These are phyloP conservation scores for Bombus breviceps DNA, from an alignment of 1,140 invertebrate species.

Conservation along the genomic window DNA sequence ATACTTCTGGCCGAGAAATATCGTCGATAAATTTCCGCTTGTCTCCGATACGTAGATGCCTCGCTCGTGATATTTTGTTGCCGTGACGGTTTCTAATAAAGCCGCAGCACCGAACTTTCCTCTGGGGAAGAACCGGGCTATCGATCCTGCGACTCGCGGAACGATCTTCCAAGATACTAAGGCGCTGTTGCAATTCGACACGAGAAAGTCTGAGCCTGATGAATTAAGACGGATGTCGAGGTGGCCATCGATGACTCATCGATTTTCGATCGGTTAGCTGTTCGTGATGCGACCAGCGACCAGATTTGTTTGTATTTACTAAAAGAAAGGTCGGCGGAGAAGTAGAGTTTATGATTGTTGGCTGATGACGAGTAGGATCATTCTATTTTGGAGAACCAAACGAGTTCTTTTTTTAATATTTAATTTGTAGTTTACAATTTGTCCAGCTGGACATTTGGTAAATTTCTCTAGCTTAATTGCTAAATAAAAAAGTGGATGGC, in stretches of 20 bases:
- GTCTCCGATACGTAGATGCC: conserved; percentile 22
- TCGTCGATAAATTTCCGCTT: conserved; percentile 33
- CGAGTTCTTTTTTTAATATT: too few relatives aligned
- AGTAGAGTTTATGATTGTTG: not conserved
- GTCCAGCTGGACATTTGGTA: too few relatives aligned
- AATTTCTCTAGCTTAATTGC: too few relatives aligned
- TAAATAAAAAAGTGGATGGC: too few relatives aligned
- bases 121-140: not conserved
- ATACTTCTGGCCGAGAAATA: conserved; percentile 17
- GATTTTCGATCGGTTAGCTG: not conserved
- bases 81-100: conserved; percentile 23
- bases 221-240: not conserved
- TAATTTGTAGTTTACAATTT: too few relatives aligned
- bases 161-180: not conserved
- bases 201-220: not conserved
- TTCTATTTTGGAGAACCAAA: too few relatives aligned
- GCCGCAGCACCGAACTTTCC: not conserved
- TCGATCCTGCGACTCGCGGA: not conserved
- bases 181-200: not conserved
- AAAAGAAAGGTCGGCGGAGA: not conserved
- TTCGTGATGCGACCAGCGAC: not conserved
- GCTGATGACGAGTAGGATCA: too few relatives aligned
- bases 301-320: not conserved
- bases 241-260: not conserved
- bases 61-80: conserved; percentile 17